Evolutionary conservation across 2,888 invertebrate genomes (phyloP).

Genomic region (Perizoma affinitatum): DNA sequence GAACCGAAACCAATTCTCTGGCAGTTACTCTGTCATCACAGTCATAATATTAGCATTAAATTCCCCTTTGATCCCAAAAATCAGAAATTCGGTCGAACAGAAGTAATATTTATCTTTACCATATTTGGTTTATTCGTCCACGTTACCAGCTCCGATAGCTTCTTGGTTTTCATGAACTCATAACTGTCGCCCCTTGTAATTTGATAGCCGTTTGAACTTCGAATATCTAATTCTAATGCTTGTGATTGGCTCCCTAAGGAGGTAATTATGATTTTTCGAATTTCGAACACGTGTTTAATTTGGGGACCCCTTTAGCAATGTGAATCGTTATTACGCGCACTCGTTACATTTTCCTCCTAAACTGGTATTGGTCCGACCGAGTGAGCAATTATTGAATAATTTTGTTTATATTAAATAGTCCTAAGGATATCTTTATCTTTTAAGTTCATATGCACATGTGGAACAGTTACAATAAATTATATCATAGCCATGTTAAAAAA

Average conservation of each 20-base stretch:
- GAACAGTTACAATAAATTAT: slow-evolving; percentile 27
- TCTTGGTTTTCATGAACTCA: slow-evolving; percentile 45
- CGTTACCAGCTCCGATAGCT: slow-evolving; percentile 8
- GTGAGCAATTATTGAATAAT: not conserved
- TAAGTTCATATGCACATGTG: slow-evolving; percentile 46
- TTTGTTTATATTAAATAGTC: slow-evolving; percentile 12
- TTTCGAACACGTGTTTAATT: slow-evolving; percentile 81
- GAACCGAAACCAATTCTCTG: slow-evolving; percentile 35
- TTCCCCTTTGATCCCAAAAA: slow-evolving; percentile 35
- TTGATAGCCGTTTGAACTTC: slow-evolving; percentile 74
- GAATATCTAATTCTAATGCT: slow-evolving; percentile 82
- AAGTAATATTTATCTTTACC: slow-evolving; percentile 25
- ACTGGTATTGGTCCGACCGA: slow-evolving; percentile 19
- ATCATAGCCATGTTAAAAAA: no score
- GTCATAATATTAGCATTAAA: slow-evolving; percentile 28
- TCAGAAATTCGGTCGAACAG: slow-evolving; percentile 35
- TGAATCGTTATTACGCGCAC: slow-evolving; percentile 60
- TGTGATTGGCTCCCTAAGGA: slow-evolving; percentile 82
- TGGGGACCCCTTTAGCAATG: slow-evolving; percentile 71
- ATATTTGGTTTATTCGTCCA: no score
- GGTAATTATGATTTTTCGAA: slow-evolving; percentile 80
- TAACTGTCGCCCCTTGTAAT: slow-evolving; percentile 73
- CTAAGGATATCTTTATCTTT: slow-evolving; percentile 27
- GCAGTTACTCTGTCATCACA: slow-evolving; percentile 35
- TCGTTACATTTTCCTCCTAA: slow-evolving; percentile 34